Evolutionary conservation across 2,113 vertebrate genomes (phyloP), one percentile per base, ranked within the genome.

Genomic region (Gobiocypris rarus): DNA sequence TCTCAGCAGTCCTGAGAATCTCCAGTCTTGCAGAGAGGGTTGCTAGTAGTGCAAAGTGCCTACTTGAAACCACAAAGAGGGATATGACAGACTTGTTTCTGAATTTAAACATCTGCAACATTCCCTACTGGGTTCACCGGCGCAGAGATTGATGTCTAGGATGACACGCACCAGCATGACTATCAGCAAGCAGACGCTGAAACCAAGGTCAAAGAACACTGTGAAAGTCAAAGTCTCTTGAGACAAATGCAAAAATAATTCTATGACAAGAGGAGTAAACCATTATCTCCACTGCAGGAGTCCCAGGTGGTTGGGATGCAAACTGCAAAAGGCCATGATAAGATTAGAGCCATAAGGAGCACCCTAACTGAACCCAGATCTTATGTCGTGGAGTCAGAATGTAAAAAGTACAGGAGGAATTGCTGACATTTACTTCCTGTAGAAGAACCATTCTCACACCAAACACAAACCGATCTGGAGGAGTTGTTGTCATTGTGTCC

Each of bases 1-100:
- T 89, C 1, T 6, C 3, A 89, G 86, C 26, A 86, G 82, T 41
- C 78, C 83, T 4, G 28, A 67, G 31, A 38, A 67, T 34, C 86
- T 67, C 0, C 83, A 88, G 79, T 0, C 9, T 88, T 0, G 52
- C 73, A 34, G 58, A 88, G 1, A 67, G 82, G 14, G 70, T 48
- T 0, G 67, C 87, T 0, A 5, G 19, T 1, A 88, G 82, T 41
- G 41, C 80, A 0, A 86, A 89, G 17, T 5, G 69, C 0, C 69
- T 89, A 2, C 38, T 84, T 17, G 84, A 89, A 15, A 86, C 50
- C 3, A 75, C 89, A 3, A 67, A 86, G 19, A 59, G 61, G 74
- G 87, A 83, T 43, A 28, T 70, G 3, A 81, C 70, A 5, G 83
- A 86, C 6, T 34, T 88, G 1, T 86, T 82, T 22, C 78, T 89